These are phyloP conservation scores for Rhadina sibilatrix DNA, from an alignment of 2,113 vertebrate genomes.

Conservation along the genomic window DNA sequence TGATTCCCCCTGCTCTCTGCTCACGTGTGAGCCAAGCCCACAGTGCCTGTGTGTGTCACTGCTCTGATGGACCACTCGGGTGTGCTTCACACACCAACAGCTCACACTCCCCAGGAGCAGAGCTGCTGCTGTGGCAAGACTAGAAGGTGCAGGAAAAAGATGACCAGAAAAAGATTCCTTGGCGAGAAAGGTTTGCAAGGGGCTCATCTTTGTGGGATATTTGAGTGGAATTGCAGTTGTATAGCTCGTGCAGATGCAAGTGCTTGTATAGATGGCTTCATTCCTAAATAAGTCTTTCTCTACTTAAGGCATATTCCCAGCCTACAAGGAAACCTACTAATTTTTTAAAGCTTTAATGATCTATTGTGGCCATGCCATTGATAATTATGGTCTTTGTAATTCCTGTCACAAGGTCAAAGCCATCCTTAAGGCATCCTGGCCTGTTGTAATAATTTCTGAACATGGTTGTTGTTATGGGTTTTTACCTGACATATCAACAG, in stretches of 20 bases:
- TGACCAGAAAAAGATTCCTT: neutral
- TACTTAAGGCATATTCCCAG: neutral
- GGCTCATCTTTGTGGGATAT: neutral
- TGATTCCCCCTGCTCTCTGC: neutral
- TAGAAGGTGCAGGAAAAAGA: neutral
- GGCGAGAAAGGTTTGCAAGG: neutral
- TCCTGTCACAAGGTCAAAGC: neutral
- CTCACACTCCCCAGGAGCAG: neutral
- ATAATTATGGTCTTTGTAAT: neutral
- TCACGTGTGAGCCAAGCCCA: neutral
- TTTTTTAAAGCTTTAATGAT: neutral
- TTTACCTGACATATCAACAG: neutral
- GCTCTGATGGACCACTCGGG: neutral
- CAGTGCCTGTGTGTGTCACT: neutral
- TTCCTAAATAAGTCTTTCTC: neutral
- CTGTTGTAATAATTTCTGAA: neutral
- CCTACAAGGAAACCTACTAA: neutral
- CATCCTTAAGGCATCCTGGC: neutral
- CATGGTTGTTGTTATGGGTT: neutral
- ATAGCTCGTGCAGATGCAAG: neutral
- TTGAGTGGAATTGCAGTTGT: neutral
- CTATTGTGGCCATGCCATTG: neutral
- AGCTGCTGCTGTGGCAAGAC: neutral
- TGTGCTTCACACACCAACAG: neutral
- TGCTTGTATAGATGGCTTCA: neutral